Evolutionary conservation across 2,797 vertebrate species (phyloP).

Genomic region (Sternotherus odoratus): DNA sequence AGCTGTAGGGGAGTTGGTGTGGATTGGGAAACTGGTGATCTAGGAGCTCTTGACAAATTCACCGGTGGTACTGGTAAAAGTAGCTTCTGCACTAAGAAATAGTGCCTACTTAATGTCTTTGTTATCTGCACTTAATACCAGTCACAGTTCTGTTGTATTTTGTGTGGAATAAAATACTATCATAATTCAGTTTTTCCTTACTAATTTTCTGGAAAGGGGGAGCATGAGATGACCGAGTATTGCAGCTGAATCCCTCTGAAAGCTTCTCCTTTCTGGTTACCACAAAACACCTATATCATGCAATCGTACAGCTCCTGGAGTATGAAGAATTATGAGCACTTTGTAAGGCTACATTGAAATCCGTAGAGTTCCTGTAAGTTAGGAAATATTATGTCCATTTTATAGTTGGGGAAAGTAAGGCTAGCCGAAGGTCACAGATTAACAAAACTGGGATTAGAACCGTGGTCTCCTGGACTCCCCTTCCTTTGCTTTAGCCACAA

Average conservation of each 20-base stretch:
- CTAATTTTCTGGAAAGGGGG: neutral
- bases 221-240: neutral
- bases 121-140: neutral
- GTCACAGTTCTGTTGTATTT: neutral
- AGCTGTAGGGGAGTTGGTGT: neutral
- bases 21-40: too few relatives aligned
- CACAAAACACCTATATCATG: neutral
- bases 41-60: too few relatives aligned
- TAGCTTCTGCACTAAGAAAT: neutral
- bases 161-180: neutral
- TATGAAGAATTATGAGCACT: neutral
- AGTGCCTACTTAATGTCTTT: neutral
- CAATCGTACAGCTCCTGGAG: neutral
- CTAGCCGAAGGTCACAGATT: neutral
- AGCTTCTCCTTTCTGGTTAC: neutral
- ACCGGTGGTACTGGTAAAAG: neutral
- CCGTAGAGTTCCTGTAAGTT: neutral
- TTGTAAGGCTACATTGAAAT: neutral
- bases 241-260: neutral
- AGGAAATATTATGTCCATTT: neutral
- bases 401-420: neutral
- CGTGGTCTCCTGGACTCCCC: neutral
- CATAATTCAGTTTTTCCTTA: neutral
- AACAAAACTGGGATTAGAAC: neutral
- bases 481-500: neutral